These are phyloP conservation scores for Bombyx mandarina DNA, from an alignment of 1,140 invertebrate species.

Conservation along the genomic window DNA sequence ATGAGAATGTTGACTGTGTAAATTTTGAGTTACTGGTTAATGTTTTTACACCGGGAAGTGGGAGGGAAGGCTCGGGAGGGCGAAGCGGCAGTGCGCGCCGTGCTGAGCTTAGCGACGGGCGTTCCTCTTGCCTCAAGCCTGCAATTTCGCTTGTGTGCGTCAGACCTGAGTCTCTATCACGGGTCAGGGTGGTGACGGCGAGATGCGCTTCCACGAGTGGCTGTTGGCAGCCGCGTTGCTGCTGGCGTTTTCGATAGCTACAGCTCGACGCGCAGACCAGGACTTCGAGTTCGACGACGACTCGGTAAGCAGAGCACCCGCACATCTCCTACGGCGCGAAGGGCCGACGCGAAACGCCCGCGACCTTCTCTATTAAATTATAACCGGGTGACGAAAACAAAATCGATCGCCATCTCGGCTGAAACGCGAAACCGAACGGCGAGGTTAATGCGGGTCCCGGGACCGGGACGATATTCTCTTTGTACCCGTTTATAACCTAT, in stretches of 20 bases:
- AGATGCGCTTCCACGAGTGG: constrained; percentile 16
- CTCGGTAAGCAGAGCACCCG: constrained; percentile 24
- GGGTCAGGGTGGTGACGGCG: constrained; percentile 11
- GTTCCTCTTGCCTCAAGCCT: not conserved
- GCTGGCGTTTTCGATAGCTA: constrained; percentile 21
- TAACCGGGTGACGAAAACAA: too few species aligned
- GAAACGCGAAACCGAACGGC: too few species aligned
- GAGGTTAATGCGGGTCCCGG: too few species aligned
- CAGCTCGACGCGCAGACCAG: constrained; percentile 36
- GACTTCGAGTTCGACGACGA: constrained; percentile 64
- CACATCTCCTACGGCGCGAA: constrained; percentile 1
- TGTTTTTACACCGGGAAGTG: too few species aligned
- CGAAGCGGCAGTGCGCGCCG: constrained; percentile 1
- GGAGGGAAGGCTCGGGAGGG: too few species aligned
- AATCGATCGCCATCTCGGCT: too few species aligned
- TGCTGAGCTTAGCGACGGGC: not conserved
- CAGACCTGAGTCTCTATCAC: not conserved
- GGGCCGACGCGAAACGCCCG: constrained; percentile 1
- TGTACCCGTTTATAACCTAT: too few species aligned
- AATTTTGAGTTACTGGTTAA: too few species aligned
- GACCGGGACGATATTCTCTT: too few species aligned
- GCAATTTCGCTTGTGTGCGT: constrained; percentile 1
- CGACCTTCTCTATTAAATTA: not conserved
- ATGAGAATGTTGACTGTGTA: too few species aligned
- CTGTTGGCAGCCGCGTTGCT: constrained; percentile 18